Conservation (phyloP, 2,113 vertebrate species). For the Halichoerus grypus region DNA sequence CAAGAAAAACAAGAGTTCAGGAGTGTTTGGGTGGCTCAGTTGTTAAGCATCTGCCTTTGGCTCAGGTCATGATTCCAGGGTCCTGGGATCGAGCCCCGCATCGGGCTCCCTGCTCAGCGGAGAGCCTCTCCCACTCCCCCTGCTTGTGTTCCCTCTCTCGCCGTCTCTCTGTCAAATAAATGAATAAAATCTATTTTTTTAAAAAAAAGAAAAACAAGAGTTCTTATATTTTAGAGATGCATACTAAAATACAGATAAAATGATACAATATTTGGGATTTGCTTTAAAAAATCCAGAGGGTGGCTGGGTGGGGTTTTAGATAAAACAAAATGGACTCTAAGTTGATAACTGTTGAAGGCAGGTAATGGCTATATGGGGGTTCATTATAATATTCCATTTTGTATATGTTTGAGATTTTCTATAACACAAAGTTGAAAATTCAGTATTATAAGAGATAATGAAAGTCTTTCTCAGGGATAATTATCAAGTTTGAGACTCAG, state of each 20-base stretch:
- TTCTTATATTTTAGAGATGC: neutral
- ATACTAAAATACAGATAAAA: neutral
- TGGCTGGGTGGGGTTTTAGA: neutral
- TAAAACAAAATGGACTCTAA: neutral
- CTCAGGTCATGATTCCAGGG: no score
- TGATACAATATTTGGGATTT: neutral
- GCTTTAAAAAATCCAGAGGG: neutral
- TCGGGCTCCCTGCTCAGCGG: no score
- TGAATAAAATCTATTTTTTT: no score
- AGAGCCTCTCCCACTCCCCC: no score
- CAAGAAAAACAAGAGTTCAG: constrained; percentile 7
- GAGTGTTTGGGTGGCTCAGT: no score
- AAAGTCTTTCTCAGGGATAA: neutral
- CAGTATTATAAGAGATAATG: neutral
- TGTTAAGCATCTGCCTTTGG: no score
- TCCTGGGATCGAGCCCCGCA: no score
- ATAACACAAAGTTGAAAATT: constrained; percentile 24
- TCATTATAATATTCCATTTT: neutral
- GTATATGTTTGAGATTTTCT: neutral
- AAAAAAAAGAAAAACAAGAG: constrained; percentile 50
- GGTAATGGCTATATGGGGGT: no score
- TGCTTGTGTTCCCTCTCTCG: no score
- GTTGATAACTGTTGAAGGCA: neutral
- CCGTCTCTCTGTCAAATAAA: no score
- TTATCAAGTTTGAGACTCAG: constrained; percentile 47